These are phyloP conservation scores for Fukomys damarensis DNA, from an alignment of 2,113 vertebrate species.

Conservation along the genomic window DNA sequence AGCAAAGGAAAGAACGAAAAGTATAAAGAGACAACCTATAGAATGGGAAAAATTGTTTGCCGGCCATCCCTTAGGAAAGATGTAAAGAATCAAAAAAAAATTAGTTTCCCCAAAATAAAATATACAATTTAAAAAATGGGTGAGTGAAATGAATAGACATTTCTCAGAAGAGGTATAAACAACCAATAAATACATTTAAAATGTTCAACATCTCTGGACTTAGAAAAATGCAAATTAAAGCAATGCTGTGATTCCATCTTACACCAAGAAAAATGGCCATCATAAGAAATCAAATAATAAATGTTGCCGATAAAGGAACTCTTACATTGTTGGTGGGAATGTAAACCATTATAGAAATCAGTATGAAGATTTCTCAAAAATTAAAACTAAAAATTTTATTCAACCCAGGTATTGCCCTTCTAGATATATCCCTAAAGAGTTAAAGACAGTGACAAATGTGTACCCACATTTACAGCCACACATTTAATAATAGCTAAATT, in stretches of 20 bases:
- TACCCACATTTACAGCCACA: neutral
- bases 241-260: neutral
- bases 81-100: no score
- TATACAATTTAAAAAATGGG: no score
- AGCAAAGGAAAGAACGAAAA: no score
- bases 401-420: neutral
- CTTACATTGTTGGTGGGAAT: neutral
- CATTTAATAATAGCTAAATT: neutral
- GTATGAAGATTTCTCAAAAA: neutral
- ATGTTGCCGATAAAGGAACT: neutral
- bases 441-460: neutral
- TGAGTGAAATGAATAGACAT: no score
- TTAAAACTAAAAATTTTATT: neutral
- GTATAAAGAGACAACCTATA: no score
- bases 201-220: no score
- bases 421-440: neutral
- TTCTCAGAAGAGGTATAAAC: no score
- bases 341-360: neutral
- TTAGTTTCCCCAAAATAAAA: no score
- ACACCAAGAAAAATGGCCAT: neutral
- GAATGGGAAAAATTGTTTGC: no score
- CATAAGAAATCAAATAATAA: neutral
- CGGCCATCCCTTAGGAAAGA: no score
- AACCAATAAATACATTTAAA: no score
- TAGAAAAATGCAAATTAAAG: neutral